Base-by-base conservation (phyloP, 2,113 vertebrate genomes). In the Morone chrysops region DNA sequence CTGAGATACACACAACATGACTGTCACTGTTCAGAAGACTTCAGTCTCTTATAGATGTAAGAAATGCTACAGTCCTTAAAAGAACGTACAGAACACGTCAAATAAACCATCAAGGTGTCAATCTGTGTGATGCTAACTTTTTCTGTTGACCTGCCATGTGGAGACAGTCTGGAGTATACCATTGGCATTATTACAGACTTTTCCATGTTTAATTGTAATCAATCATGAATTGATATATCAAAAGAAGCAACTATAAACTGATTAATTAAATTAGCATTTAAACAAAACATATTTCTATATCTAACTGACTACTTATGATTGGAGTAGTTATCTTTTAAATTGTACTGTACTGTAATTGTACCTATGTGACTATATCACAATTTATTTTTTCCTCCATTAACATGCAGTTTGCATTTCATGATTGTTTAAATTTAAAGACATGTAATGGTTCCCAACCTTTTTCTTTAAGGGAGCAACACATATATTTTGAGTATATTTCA, bases 101-200 rank as follows among this genome's bases (percentile, higher is more conserved):
- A 54, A 72, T 40, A 72, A 70, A 65, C 25, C 20, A 6, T 31
- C 25, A 70, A 31, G 31, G 43, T 74, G 25, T 63, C 20, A 41
- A 14, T 31, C 14, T 8, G n/a, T 54, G 70, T 71, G 48, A 8
- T 53, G 31, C 45, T 40, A 20, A 38, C 1, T 38, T 20, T 9
- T 68, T 69, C 50, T 31, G 31, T 31, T 31, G 31, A 31, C 31
- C 31, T 31, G 25, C 17, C 9, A 4, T 66, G 6, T 22, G 18
- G 8, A 62, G 4, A 18, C n/a, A n/a, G n/a, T n/a, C 25, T 25
- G 25, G 25, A 25, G 25, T 25, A 25, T 25, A 25, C 25, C 25
- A 25, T 25, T 25, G 25, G 25, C 25, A 1, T 25, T 14, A 57
- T 25, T 25, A 25, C 1, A 47, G 45, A 13, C 9, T 17, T 22